Evolutionary conservation across 2,113 vertebrate genomes (phyloP), one percentile per base, ranked within the genome.

Genomic region (Pseudopodoces humilis): DNA sequence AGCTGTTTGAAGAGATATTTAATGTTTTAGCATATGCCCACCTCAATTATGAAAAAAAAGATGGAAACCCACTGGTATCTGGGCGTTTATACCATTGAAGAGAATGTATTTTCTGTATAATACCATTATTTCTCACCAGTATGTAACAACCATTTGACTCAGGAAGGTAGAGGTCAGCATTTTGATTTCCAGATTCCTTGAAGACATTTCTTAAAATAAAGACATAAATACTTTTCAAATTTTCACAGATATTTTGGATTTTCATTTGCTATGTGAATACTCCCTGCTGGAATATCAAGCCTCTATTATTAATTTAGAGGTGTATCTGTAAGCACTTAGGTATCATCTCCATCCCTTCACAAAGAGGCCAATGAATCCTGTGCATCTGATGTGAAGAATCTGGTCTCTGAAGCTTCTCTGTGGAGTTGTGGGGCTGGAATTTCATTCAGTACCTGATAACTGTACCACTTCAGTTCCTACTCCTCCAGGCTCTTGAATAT

Each of bases 161-260:
- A 53, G 37, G 18, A 75, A 86, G 19, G 17, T 31, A 68, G 25
- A 92, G 22, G 37, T n/a, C 60, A 75, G 17, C 6, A 71, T 93
- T 95, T 52, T 81, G 37, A 93, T 68, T 49, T 37, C 41, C 52
- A 7, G 7, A 83, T 83, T 31, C 31, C 37, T 71, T 71, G 37
- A 88, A 90, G 76, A 59, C 31, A 3, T 63, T 78, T 88, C 31
- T 67, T 55, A 74, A 92, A 93, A 77, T 93, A 88, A 88, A 89
- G 19, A 44, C 18, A 83, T 60, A 81, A 60, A 23, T 69, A 18
- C 6, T 69, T 72, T 95, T 79, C 31, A 80, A 67, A 85, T 13
- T 86, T 39, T 52, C 37, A 11, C 17, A 74, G 17, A 5, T 78
- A 74, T 52, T 70, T 63, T 86, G 24, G 15, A 52, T 64, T 91